Conservation (phyloP, 2,888 invertebrate genomes). For the Calameuta idolon region DNA sequence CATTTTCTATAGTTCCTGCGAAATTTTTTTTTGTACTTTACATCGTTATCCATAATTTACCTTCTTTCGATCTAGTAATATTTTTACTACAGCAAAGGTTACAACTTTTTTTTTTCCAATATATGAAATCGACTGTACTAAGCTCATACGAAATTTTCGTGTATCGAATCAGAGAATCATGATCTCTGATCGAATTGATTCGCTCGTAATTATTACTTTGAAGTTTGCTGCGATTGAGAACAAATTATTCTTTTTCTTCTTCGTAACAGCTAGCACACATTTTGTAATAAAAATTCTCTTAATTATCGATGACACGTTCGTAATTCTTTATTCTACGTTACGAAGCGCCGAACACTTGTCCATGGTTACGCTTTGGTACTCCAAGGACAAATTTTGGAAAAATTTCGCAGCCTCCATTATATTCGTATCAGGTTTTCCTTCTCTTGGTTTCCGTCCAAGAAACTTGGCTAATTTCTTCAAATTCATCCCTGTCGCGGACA, state of each 20-base stretch:
- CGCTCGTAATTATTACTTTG: not conserved
- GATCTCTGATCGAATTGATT: not conserved
- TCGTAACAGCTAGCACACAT: not conserved
- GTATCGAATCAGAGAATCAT: not conserved
- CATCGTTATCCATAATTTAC: not conserved
- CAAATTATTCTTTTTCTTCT: not conserved
- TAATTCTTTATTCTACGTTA: not conserved
- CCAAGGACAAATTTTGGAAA: constrained; percentile 25
- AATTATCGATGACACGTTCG: not conserved
- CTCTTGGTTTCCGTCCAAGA: constrained; percentile 13
- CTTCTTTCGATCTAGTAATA: not conserved
- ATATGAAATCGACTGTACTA: not conserved
- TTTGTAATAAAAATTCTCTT: not conserved
- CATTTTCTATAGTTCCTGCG: not conserved
- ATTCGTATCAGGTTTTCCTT: constrained; percentile 29
- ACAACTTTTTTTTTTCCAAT: not conserved
- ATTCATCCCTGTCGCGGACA: constrained; percentile 27
- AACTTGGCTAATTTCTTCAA: constrained; percentile 31
- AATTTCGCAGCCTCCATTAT: constrained; percentile 22
- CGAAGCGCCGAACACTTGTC: constrained; percentile 1
- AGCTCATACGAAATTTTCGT: not conserved
- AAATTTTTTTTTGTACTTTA: not conserved
- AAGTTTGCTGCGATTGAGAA: not conserved
- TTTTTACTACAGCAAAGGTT: not conserved
- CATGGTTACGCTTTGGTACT: constrained; percentile 24